phyloP scores from a whole-genome alignment of 2,888 invertebrate species.

The Amiota minor region DNA sequence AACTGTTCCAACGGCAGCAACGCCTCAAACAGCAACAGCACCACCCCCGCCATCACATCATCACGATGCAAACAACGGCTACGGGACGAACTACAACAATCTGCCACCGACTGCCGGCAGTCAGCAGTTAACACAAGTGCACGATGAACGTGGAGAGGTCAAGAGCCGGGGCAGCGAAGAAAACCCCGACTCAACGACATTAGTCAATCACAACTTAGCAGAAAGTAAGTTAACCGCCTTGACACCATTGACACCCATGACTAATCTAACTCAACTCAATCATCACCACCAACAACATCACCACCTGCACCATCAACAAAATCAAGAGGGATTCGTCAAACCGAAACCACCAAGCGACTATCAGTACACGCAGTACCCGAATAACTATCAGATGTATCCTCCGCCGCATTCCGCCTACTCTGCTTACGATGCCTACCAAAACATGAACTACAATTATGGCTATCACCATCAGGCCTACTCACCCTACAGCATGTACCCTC shows the following conservation, averaged over 20 bases:
- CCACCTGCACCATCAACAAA: constrained; percentile 54
- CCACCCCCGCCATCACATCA: constrained; percentile 51
- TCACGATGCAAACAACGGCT: constrained; percentile 58
- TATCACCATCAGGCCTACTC: constrained; percentile 74
- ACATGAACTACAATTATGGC: constrained; percentile 74
- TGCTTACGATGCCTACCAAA: constrained; percentile 73
- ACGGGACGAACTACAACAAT: constrained; percentile 40
- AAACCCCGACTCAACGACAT: constrained; percentile 84
- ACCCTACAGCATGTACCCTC: constrained; percentile 73
- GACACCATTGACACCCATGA: constrained; percentile 75
- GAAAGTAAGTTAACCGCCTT: constrained; percentile 71
- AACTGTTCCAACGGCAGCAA: constrained; percentile 43
- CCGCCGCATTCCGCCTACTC: constrained; percentile 72
- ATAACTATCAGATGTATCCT: constrained; percentile 74
- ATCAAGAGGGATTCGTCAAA: constrained; percentile 73
- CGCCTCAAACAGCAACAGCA: constrained; percentile 19
- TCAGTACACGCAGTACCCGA: constrained; percentile 73
- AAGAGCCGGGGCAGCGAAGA: constrained; percentile 76
- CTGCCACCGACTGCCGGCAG: constrained; percentile 56
- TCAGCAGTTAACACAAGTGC: constrained; percentile 58
- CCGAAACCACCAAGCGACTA: constrained; percentile 73
- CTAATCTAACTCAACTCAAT: constrained; percentile 65
- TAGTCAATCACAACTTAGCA: constrained; percentile 75
- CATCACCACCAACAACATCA: constrained; percentile 49
- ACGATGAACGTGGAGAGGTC: constrained; percentile 67